Conservation (phyloP, 2,888 invertebrate genomes). For the Leucophora obtusa region DNA sequence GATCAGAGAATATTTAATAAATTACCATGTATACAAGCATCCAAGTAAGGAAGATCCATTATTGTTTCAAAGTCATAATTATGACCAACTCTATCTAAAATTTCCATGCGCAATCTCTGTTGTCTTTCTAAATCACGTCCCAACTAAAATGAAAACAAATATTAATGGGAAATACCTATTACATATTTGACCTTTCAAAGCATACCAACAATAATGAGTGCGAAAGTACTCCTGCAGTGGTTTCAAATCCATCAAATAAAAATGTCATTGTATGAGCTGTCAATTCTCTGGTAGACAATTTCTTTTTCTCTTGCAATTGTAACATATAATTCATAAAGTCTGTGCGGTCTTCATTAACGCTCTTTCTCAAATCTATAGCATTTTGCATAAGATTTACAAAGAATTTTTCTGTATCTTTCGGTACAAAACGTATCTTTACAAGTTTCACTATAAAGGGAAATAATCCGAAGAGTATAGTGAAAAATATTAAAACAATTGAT, state of each 20-base stretch:
- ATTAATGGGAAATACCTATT: too few relatives aligned
- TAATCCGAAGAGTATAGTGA: slow-evolving; percentile 67
- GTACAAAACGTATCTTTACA: slow-evolving; percentile 69
- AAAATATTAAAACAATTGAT: slow-evolving; percentile 64
- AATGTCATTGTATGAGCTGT: slow-evolving; percentile 75
- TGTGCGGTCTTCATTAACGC: slow-evolving; percentile 66
- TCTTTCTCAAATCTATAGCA: slow-evolving; percentile 70
- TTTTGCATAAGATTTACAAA: slow-evolving; percentile 70
- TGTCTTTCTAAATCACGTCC: slow-evolving; percentile 70
- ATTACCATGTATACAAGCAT: slow-evolving; percentile 75
- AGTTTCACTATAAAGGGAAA: slow-evolving; percentile 69
- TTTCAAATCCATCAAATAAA: slow-evolving; percentile 76
- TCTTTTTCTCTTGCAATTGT: slow-evolving; percentile 71
- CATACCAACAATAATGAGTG: slow-evolving; percentile 70
- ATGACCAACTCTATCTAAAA: slow-evolving; percentile 62
- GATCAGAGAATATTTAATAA: too few relatives aligned
- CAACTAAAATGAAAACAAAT: slow-evolving; percentile 60
- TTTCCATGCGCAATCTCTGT: slow-evolving; percentile 71
- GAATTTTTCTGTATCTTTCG: slow-evolving; percentile 81
- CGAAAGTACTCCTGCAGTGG: slow-evolving; percentile 71
- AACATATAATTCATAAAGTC: slow-evolving; percentile 76
- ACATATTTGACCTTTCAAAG: too few relatives aligned
- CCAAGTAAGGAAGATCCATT: slow-evolving; percentile 72
- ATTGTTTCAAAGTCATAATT: slow-evolving; percentile 71
- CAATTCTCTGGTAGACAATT: slow-evolving; percentile 67